These are phyloP conservation scores for Chionomys nivalis DNA, from an alignment of 2,113 vertebrate genomes.

Conservation along the genomic window DNA sequence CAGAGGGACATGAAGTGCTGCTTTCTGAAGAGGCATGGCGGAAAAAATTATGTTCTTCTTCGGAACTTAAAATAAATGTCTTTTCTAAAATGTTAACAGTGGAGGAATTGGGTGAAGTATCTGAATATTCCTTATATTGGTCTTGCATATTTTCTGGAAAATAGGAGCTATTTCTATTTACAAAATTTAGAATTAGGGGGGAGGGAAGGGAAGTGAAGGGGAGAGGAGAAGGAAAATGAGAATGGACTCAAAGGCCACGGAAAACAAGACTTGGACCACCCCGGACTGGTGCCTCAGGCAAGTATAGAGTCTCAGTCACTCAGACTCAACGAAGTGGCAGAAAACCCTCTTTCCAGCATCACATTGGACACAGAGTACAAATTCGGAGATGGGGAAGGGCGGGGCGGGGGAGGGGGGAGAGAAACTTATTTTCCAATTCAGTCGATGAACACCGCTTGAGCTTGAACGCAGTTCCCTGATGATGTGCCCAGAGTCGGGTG, in stretches of 20 bases:
- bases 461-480: neutral
- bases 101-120: neutral
- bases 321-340: too few relatives aligned
- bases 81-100: neutral
- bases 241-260: neutral
- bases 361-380: neutral
- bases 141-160: neutral
- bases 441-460: neutral
- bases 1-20: neutral
- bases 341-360: neutral
- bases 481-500: neutral
- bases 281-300: neutral
- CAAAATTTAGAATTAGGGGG: neutral
- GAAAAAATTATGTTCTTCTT: neutral
- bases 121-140: neutral
- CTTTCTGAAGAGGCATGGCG: neutral
- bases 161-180: neutral
- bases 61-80: slow-evolving; percentile 7
- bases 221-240: fast-evolving
- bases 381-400: neutral
- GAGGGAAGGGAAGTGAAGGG: too few relatives aligned
- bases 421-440: neutral
- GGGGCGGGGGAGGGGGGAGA: too few relatives aligned
- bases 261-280: too few relatives aligned
- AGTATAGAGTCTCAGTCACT: neutral